These are phyloP conservation scores for Diachasmimorpha longicaudata DNA, from an alignment of 1,140 invertebrate genomes.

Conservation along the genomic window DNA sequence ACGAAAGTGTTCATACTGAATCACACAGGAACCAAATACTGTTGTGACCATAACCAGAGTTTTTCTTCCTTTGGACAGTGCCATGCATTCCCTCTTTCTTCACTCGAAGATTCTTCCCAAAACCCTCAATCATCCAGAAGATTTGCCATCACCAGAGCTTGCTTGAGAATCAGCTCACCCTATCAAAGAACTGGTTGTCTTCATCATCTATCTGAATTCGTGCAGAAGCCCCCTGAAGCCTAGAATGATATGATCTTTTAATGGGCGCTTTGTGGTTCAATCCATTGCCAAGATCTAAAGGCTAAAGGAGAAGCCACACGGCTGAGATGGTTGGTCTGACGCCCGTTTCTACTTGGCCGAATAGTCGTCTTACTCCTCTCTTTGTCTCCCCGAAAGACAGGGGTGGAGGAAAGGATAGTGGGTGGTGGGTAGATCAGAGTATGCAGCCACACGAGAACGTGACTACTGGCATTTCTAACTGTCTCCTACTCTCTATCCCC, in stretches of 20 bases:
- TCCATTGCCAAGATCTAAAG: constrained; percentile 59
- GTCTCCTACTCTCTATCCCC: constrained; percentile 37
- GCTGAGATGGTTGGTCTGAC: constrained; percentile 18
- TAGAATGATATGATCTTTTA: constrained; percentile 63
- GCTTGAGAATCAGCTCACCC: not conserved
- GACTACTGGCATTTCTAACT: constrained; percentile 26
- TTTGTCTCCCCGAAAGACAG: constrained; percentile 16
- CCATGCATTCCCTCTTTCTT: too few species aligned
- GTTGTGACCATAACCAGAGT: too few species aligned
- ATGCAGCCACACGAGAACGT: constrained; percentile 20
- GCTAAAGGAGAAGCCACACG: constrained; percentile 37
- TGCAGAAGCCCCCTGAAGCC: constrained; percentile 42
- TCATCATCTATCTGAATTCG: constrained; percentile 32
- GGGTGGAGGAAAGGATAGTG: not conserved
- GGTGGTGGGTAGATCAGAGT: not conserved
- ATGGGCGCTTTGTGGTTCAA: constrained; percentile 62
- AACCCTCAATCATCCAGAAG: too few species aligned
- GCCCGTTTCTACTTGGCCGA: constrained; percentile 6
- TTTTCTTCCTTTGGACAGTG: too few species aligned
- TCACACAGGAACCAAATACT: too few species aligned
- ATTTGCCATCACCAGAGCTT: too few species aligned
- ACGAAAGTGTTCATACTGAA: too few species aligned
- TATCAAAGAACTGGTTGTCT: constrained; percentile 17
- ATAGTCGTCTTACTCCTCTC: constrained; percentile 14
- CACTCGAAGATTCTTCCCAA: too few species aligned